Evolutionary conservation across 2,888 invertebrate species (phyloP).

Genomic region (Apeira syringaria): DNA sequence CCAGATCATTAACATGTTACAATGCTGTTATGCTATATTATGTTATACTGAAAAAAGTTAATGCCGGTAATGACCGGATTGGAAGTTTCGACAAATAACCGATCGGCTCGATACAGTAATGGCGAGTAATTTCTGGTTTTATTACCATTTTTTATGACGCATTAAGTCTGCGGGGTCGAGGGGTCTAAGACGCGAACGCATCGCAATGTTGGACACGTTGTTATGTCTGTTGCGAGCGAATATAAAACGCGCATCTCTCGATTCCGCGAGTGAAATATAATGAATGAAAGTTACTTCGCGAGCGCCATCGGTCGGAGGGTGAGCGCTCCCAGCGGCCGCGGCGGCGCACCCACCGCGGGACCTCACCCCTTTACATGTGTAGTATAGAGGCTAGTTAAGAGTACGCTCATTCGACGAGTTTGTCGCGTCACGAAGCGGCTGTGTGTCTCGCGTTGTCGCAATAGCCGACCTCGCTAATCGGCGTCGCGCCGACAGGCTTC

Average conservation of each 20-base stretch:
- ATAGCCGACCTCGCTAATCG: conserved; percentile 69
- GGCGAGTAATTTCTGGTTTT: conserved; percentile 29
- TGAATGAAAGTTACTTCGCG: conserved; percentile 71
- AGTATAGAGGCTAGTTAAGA: conserved; percentile 76
- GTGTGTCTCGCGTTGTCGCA: conserved; percentile 60
- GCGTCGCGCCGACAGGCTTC: conserved; percentile 64
- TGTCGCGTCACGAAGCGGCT: conserved; percentile 64
- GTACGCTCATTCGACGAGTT: conserved; percentile 64
- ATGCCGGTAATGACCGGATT: conserved; percentile 45
- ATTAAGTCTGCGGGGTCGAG: conserved; percentile 14
- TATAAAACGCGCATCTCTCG: background rate
- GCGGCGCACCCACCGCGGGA: conserved; percentile 58
- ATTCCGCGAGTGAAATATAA: conserved; percentile 57
- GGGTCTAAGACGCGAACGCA: conserved; percentile 17
- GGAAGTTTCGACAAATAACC: conserved; percentile 40
- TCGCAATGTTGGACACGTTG: conserved; percentile 12
- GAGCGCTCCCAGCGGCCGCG: conserved; percentile 34
- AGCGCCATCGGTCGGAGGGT: conserved; percentile 58
- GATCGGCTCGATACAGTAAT: conserved; percentile 34
- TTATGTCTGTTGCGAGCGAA: background rate
- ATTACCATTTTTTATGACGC: conserved; percentile 22
- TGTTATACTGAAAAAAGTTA: conserved; percentile 40
- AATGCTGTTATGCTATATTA: conserved; percentile 38
- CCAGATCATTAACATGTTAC: conserved; percentile 43
- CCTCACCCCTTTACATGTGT: conserved; percentile 78